phyloP scores from a whole-genome alignment of 2,797 vertebrate genomes.

The Cuniculus paca region DNA sequence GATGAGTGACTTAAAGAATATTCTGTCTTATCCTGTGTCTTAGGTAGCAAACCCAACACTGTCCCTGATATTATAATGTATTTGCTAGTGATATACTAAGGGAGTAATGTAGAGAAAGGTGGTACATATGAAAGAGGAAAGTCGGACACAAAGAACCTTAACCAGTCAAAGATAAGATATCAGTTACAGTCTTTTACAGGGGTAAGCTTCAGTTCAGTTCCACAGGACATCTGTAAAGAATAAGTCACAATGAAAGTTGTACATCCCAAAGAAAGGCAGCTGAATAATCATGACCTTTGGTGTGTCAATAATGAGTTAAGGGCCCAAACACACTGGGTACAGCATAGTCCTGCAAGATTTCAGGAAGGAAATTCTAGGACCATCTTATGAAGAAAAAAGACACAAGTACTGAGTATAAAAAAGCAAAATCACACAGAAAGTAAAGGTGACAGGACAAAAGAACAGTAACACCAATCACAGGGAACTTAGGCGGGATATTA shows the following conservation, averaged over 20 bases:
- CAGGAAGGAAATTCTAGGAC: neutral
- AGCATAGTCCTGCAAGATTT: neutral
- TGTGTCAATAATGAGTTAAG: neutral
- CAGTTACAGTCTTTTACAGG: neutral
- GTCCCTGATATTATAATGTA: neutral
- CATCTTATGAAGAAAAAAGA: neutral
- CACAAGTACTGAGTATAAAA: neutral
- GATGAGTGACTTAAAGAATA: neutral
- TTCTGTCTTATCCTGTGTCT: neutral
- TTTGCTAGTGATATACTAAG: constrained; percentile 15
- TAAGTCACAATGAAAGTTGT: neutral
- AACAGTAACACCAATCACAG: neutral
- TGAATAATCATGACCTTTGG: neutral
- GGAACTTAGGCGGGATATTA: neutral
- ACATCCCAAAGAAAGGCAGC: neutral
- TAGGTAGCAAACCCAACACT: neutral
- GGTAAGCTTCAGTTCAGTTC: neutral
- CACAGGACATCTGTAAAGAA: neutral
- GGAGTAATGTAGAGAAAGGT: neutral
- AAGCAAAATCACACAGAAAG: neutral
- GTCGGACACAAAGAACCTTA: neutral
- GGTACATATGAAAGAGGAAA: neutral
- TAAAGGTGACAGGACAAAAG: neutral
- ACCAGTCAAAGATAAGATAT: neutral
- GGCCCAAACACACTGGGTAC: fast-evolving